Percentiles rank a stretch among this genome's conserved stretches.
Evolutionary conservation across 2,113 vertebrate species (phyloP).

Genomic region (Dasyprocta punctata): DNA sequence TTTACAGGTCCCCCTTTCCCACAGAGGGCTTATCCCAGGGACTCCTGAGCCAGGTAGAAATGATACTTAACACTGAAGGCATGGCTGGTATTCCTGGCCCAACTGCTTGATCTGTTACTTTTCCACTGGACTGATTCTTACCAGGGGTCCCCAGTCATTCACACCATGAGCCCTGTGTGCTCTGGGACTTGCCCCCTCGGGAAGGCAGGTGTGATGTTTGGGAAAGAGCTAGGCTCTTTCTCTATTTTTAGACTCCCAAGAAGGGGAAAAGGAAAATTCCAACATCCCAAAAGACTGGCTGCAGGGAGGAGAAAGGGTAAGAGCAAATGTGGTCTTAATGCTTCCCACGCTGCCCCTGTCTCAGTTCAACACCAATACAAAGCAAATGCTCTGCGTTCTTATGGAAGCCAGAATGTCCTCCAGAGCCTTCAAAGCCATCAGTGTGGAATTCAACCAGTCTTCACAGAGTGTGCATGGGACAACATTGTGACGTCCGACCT

Average conservation of each 20-base stretch:
- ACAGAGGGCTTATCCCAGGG: background rate
- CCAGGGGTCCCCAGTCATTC: background rate
- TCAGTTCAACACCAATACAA: background rate
- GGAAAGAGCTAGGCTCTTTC: background rate
- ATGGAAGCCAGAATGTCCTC: background rate
- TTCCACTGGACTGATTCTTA: background rate
- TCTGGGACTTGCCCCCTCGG: background rate
- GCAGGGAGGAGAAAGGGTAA: background rate
- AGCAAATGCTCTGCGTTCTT: background rate
- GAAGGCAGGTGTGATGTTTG: background rate
- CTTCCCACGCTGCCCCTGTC: background rate
- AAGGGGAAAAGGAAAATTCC: conserved; percentile 29
- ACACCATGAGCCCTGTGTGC: background rate
- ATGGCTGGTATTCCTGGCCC: background rate
- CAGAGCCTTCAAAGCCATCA: background rate
- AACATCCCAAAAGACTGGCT: background rate
- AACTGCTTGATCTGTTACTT: background rate
- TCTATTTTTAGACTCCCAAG: background rate
- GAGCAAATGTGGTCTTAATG: background rate
- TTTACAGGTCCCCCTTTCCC: background rate
- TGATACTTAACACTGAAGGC: background rate
- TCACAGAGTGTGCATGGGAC: background rate
- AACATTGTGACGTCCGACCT: background rate
- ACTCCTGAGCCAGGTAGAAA: background rate
- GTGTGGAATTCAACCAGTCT: background rate